Conservation (phyloP, 2,797 vertebrate genomes). For the Hozukius guyotensis region DNA sequence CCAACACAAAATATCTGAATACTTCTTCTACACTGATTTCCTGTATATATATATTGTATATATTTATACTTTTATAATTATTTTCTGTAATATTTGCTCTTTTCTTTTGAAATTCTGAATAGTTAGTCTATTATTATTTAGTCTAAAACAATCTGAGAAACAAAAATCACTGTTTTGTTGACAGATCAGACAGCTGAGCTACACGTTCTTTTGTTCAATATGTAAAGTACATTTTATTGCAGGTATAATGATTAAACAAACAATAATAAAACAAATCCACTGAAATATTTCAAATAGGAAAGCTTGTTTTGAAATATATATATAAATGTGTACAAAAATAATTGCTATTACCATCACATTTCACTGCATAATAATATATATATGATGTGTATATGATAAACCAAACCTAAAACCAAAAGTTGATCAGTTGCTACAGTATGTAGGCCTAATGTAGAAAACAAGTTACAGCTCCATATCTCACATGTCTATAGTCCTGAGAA, state of each 20-base stretch:
- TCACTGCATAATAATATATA: not conserved
- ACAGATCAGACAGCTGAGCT: not conserved
- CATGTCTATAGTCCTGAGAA: not conserved
- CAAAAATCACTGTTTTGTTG: not conserved
- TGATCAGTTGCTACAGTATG: not conserved
- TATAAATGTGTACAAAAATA: not conserved
- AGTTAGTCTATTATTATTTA: too few species aligned
- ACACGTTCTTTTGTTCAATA: not conserved
- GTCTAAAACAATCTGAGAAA: not conserved
- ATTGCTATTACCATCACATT: not conserved
- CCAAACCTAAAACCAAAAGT: not conserved
- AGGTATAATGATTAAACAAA: not conserved
- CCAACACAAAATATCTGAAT: not conserved
- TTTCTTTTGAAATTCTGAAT: not conserved
- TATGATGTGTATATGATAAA: not conserved
- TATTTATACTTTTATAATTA: too few species aligned
- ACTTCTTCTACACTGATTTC: not conserved
- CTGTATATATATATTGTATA: not conserved
- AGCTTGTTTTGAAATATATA: not conserved
- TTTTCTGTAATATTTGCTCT: not conserved
- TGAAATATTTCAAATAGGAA: not conserved
- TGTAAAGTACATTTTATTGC: constrained; percentile 41
- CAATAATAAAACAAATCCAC: not conserved
- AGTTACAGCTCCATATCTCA: not conserved
- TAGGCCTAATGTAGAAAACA: not conserved